phyloP scores from a whole-genome alignment of 2,888 invertebrate genomes.

The Hemaris fuciformis region DNA sequence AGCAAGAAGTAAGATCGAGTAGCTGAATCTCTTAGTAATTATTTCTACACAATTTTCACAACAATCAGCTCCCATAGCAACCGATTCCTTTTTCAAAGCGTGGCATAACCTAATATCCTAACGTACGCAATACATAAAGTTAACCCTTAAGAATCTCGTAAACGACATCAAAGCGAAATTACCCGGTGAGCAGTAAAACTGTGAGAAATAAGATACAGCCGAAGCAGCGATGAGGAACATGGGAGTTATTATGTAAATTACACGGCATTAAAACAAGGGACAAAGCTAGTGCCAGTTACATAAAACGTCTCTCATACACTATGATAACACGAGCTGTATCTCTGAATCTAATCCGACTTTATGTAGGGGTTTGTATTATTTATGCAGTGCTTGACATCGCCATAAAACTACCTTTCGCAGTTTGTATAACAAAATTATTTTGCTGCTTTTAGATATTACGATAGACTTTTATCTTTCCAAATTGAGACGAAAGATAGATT shows the following conservation, averaged over 20 bases:
- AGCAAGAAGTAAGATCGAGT: no score
- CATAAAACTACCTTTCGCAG: no score
- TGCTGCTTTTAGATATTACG: no score
- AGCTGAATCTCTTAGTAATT: background rate
- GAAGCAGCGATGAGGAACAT: constrained; percentile 9
- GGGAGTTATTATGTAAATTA: constrained; percentile 16
- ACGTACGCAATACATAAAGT: background rate
- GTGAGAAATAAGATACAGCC: constrained; percentile 14
- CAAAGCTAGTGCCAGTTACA: constrained; percentile 8
- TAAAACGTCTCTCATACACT: constrained; percentile 4
- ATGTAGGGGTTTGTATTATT: background rate
- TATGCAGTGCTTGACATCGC: background rate
- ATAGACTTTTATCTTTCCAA: no score
- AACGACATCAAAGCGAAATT: constrained; percentile 11
- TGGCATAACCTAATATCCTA: background rate
- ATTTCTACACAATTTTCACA: background rate
- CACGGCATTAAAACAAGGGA: constrained; percentile 13
- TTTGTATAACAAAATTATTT: no score
- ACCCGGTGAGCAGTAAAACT: constrained; percentile 12
- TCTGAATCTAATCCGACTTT: background rate
- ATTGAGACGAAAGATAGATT: no score
- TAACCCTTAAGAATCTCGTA: constrained; percentile 9
- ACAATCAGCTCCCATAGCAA: background rate
- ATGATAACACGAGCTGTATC: constrained; percentile 2
- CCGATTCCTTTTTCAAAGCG: background rate